Evolutionary conservation across 2,113 vertebrate species (phyloP).

Genomic region (Bos taurus): DNA sequence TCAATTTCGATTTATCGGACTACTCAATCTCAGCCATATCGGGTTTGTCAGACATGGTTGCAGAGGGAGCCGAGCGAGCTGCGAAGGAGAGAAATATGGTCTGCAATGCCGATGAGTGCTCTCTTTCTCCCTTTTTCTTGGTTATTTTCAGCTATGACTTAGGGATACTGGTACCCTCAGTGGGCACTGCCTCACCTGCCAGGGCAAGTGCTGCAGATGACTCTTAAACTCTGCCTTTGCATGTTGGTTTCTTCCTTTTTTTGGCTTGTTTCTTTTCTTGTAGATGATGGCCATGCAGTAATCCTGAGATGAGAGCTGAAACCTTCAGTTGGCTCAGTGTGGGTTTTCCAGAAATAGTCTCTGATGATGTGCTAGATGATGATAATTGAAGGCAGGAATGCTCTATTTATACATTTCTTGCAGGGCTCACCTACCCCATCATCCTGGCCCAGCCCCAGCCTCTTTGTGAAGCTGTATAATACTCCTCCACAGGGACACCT

Average conservation of each 20-base stretch:
- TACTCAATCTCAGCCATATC: not conserved
- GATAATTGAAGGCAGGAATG: not conserved
- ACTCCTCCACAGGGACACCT: not conserved
- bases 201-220: not conserved
- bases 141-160: not conserved
- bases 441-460: not conserved
- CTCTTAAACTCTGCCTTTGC: not conserved
- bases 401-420: not conserved
- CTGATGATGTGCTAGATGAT: not conserved
- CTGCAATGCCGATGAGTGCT: not conserved
- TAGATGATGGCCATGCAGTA: not conserved
- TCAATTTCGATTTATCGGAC: not conserved
- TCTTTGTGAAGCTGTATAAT: not conserved
- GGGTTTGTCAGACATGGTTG: not conserved
- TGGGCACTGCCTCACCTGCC: not conserved
- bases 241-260: not conserved
- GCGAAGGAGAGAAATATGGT: not conserved
- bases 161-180: not conserved
- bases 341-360: not conserved
- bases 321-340: not conserved
- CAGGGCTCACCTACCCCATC: not conserved
- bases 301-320: not conserved
- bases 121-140: not conserved
- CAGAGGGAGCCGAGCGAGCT: not conserved
- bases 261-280: not conserved